Evolutionary conservation across 1,140 invertebrate species (phyloP).

Genomic region (Conus betulinus): DNA sequence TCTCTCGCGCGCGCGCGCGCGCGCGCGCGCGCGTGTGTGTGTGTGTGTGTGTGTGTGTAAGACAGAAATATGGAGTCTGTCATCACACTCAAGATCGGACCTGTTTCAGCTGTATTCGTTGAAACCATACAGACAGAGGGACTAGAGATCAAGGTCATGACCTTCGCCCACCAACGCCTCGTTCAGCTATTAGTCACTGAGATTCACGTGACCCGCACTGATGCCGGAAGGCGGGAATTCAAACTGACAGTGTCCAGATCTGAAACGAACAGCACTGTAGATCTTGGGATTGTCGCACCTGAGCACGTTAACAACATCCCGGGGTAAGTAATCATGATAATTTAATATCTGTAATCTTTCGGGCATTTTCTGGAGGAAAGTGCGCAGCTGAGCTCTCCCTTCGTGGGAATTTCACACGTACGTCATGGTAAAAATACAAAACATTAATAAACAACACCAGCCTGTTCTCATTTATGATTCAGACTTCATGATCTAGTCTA

Average conservation of each 20-base stretch:
- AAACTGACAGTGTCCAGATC: background rate
- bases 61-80: background rate
- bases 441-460: too few species aligned
- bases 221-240: background rate
- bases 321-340: background rate
- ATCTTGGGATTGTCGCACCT: background rate
- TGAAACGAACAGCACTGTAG: slow-evolving; percentile 1
- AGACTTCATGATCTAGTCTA: too few species aligned
- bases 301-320: background rate
- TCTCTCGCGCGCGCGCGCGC: too few species aligned
- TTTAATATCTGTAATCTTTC: too few species aligned
- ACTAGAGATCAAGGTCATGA: slow-evolving; percentile 19
- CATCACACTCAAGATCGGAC: background rate
- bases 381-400: too few species aligned
- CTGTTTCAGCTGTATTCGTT: slow-evolving; percentile 7
- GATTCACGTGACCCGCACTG: slow-evolving; percentile 5
- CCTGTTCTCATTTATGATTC: too few species aligned
- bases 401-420: too few species aligned
- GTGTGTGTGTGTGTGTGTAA: too few species aligned
- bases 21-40: too few species aligned
- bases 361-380: too few species aligned
- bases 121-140: slow-evolving; percentile 5
- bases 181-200: slow-evolving; percentile 30
- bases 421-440: too few species aligned
- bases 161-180: slow-evolving; percentile 33